Percentiles rank a stretch among this genome's conserved stretches.
Evolutionary conservation across 30 jellyfish, hydroid and myxozoan genomes (phyloP).

Genomic region (Aurelia aurita): DNA sequence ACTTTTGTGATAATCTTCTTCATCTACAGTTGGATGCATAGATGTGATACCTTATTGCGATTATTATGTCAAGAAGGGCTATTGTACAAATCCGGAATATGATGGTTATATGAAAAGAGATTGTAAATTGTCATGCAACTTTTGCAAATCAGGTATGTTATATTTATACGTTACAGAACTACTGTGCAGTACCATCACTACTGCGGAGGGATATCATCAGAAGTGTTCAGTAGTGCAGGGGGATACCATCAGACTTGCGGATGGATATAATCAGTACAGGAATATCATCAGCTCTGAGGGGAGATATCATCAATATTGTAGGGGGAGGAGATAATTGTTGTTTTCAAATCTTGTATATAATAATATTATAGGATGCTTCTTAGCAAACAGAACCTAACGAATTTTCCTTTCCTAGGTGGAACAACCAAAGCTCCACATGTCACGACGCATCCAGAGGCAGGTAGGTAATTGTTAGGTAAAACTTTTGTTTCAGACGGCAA

Average conservation of each 20-base stretch:
- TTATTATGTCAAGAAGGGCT: conserved; percentile 58
- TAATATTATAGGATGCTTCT: no score
- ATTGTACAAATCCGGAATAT: conserved; percentile 12
- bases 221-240: no score
- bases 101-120: conserved; percentile 36
- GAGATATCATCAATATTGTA: no score
- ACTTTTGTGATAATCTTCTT: background rate
- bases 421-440: conserved; percentile 44
- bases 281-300: no score
- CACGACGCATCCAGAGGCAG: conserved; percentile 25
- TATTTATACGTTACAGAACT: no score
- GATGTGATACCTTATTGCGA: conserved; percentile 40
- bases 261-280: no score
- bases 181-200: background rate
- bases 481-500: no score
- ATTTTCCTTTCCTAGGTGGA: conserved; percentile 25
- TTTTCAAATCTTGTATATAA: no score
- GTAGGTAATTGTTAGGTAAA: background rate
- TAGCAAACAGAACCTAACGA: background rate
- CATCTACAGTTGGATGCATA: conserved; percentile 44
- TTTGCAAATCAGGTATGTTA: conserved; percentile 29
- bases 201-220: background rate
- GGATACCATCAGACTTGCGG: no score
- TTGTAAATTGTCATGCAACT: conserved; percentile 33
- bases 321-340: no score